phyloP scores from a whole-genome alignment of 2,888 invertebrate genomes.

The Hesperia comma region DNA sequence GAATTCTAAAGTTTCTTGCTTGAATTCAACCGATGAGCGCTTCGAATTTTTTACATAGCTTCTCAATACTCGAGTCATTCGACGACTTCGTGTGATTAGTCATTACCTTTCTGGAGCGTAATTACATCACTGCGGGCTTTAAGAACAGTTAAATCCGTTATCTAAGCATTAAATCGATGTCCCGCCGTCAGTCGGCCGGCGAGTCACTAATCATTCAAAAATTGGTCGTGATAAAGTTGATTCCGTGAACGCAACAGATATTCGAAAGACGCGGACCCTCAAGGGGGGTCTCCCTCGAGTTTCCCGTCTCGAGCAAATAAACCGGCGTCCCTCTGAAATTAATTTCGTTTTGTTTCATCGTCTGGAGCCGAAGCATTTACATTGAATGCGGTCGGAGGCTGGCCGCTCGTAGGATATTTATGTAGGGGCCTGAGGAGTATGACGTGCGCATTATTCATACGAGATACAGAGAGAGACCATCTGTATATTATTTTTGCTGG shows the following conservation, averaged over 20 bases:
- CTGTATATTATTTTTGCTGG: constrained; percentile 79
- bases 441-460: constrained; percentile 82
- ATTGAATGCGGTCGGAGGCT: constrained; percentile 82
- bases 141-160: constrained; percentile 48
- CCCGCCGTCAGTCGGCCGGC: constrained; percentile 54
- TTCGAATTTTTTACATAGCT: constrained; percentile 45
- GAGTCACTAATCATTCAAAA: constrained; percentile 73
- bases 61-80: constrained; percentile 20
- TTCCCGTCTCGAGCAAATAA: constrained; percentile 72
- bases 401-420: constrained; percentile 79
- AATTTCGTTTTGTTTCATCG: constrained; percentile 83
- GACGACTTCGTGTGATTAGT: constrained; percentile 22
- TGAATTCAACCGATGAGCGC: constrained; percentile 20
- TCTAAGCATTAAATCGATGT: constrained; percentile 63
- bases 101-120: constrained; percentile 22
- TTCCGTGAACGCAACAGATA: constrained; percentile 65
- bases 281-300: constrained; percentile 76
- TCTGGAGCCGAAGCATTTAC: constrained; percentile 80
- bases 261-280: constrained; percentile 69
- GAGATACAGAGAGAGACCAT: constrained; percentile 68
- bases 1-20: constrained; percentile 49
- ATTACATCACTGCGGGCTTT: constrained; percentile 14
- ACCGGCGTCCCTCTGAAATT: constrained; percentile 78
- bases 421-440: constrained; percentile 77
- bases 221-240: constrained; percentile 61